Evolutionary conservation across 2,888 invertebrate genomes (phyloP).

Genomic region (Amiota mariae): DNA sequence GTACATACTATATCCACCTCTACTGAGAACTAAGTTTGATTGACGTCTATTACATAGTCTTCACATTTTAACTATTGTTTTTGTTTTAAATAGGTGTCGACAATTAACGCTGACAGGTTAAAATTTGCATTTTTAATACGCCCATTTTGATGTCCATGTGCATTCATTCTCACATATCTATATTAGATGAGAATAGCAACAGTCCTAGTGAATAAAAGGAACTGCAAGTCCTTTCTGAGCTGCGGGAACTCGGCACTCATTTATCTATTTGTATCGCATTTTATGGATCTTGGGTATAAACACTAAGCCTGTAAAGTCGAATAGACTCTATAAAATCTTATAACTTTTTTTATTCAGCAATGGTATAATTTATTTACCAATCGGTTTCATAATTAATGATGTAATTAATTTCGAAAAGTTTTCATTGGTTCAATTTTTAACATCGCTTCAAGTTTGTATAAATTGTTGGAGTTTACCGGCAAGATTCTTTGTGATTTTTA

Average conservation of each 20-base stretch:
- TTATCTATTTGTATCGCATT: constrained; percentile 30
- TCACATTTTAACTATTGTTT: too few species aligned
- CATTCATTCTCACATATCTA: too few species aligned
- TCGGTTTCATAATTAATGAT: constrained; percentile 40
- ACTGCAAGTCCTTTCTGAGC: constrained; percentile 3
- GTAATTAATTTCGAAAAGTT: constrained; percentile 36
- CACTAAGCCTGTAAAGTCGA: constrained; percentile 25
- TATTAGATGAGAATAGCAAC: too few species aligned
- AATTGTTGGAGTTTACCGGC: constrained; percentile 37
- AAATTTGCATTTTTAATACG: too few species aligned
- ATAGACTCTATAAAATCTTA: constrained; percentile 31
- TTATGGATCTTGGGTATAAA: constrained; percentile 36
- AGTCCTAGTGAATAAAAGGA: too few species aligned
- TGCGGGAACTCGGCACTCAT: constrained; percentile 33
- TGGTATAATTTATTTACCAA: constrained; percentile 34
- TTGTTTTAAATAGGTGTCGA: too few species aligned
- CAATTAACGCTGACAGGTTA: too few species aligned
- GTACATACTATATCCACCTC: too few species aligned
- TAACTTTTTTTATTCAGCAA: constrained; percentile 35
- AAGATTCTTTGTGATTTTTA: constrained; percentile 32
- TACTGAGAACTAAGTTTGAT: too few species aligned
- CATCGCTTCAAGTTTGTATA: constrained; percentile 40
- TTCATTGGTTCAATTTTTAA: constrained; percentile 32
- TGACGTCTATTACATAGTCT: too few species aligned
- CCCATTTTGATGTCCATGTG: too few species aligned